Evolutionary conservation across 2,797 vertebrate species (phyloP), one percentile per base, ranked within the genome.

Genomic region (Cyclopterus lumpus): DNA sequence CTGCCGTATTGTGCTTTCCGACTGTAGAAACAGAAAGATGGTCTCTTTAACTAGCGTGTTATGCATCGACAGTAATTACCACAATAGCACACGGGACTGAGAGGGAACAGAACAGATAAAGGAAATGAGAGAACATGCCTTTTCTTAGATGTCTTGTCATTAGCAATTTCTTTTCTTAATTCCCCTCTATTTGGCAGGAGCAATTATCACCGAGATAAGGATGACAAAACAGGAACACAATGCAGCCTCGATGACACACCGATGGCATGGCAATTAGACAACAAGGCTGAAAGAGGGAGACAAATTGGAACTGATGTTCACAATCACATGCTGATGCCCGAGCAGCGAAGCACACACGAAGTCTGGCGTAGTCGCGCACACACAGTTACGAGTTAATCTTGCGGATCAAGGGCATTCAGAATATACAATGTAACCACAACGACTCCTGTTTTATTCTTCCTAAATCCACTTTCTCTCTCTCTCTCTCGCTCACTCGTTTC

Each of bases 151-250:
- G 88, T 89, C 84, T 92, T 88, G 90, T 91, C 90, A 90, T 91
- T 92, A 90, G 86, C 87, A 86, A 92, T 89, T 91, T 90, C 83
- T 91, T 89, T 88, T 92, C 89, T 90, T 91, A 91, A 93, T 93
- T 91, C 88, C 87, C 82, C 80, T 86, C 88, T 89, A 88, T 93
- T 92, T 90, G 91, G 88, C 86, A 85, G 84, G 82, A 87, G 84
- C 89, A 93, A 92, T 93, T 92, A 92, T 93, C 88, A 83, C 86
- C 72, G 89, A 92, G 91, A 93, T 93, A 91, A 92, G 90, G 88
- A 92, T 86, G 88, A 90, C 90, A 91, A 93, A 92, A 93, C 90
- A 91, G 82, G 71, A 90, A 89, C 88, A 92, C 89, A 92, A 93
- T 88, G 88, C 90, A 73, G 87, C 88, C 87, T 85, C 82, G 77